phyloP scores from a whole-genome alignment of 2,797 vertebrate species.

The Lithobates pipiens region DNA sequence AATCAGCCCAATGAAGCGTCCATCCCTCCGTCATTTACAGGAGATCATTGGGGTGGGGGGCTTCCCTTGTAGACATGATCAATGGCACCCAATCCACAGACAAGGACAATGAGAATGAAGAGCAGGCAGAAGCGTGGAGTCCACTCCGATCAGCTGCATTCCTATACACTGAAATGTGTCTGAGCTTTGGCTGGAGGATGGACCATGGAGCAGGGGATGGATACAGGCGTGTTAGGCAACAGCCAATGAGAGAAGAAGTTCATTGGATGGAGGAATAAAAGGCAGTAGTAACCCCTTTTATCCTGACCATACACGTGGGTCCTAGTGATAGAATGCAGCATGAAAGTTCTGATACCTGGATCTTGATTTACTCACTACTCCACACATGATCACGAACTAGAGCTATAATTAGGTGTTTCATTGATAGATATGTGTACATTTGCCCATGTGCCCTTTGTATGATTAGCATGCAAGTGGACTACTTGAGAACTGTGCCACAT shows the following conservation, averaged over 20 bases:
- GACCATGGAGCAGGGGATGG: slow-evolving; percentile 8
- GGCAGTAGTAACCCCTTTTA: slow-evolving; percentile 28
- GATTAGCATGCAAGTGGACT: neutral
- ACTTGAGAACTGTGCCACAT: no score
- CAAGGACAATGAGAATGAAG: neutral
- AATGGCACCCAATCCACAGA: neutral
- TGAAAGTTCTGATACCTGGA: neutral
- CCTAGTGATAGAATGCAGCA: neutral
- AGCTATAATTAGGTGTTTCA: neutral
- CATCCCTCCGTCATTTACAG: neutral
- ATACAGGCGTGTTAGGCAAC: slow-evolving; percentile 23
- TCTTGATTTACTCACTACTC: neutral
- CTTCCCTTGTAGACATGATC: neutral
- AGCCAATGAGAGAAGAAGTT: slow-evolving; percentile 31
- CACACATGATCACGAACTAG: neutral
- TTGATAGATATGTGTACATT: neutral
- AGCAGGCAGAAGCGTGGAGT: slow-evolving; percentile 24
- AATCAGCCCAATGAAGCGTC: neutral
- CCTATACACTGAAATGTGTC: slow-evolving; percentile 45
- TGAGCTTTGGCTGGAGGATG: slow-evolving; percentile 31
- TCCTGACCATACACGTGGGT: slow-evolving; percentile 35
- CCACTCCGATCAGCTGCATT: slow-evolving; percentile 33
- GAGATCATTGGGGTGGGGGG: neutral
- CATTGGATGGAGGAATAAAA: neutral
- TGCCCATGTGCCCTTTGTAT: no score